These are phyloP conservation scores for Peromyscus attwateri DNA, from an alignment of 2,797 vertebrate species.

Conservation along the genomic window DNA sequence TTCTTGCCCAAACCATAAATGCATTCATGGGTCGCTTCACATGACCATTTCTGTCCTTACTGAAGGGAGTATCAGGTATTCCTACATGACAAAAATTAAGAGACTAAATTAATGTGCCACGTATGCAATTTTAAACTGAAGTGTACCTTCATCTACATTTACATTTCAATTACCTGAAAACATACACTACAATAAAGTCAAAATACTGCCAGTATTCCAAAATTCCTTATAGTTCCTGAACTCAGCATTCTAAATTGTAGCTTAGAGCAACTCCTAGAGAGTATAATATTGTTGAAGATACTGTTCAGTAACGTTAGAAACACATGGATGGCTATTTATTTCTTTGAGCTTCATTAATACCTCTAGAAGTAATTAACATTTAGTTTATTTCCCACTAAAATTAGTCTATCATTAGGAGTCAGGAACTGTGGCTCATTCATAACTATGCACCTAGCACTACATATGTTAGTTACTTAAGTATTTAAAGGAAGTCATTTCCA, in stretches of 20 bases:
- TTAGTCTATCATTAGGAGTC: neutral
- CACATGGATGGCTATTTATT: conserved; percentile 18
- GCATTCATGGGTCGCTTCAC: conserved; percentile 94
- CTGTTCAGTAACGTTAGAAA: conserved; percentile 29
- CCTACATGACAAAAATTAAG: conserved; percentile 84
- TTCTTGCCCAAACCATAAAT: conserved; percentile 92
- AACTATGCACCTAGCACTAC: conserved; percentile 10
- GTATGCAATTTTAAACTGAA: conserved; percentile 46
- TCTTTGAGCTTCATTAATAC: conserved; percentile 56
- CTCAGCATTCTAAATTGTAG: conserved; percentile 61
- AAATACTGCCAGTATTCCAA: conserved; percentile 50
- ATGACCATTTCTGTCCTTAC: conserved; percentile 88
- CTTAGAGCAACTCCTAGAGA: conserved; percentile 53
- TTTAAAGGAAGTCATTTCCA: conserved; percentile 57
- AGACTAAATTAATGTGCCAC: conserved; percentile 74
- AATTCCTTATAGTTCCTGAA: conserved; percentile 54
- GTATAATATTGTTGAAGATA: conserved; percentile 51
- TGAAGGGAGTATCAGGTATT: conserved; percentile 88
- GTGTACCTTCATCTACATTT: conserved; percentile 47
- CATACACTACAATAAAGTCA: neutral
- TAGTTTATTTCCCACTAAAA: conserved; percentile 63
- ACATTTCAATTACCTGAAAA: conserved; percentile 64
- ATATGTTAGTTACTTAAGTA: neutral
- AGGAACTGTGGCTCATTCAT: conserved; percentile 13
- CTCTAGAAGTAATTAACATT: conserved; percentile 39